Conservation (phyloP, 2,888 invertebrate species). For the Smittia aterrima region DNA sequence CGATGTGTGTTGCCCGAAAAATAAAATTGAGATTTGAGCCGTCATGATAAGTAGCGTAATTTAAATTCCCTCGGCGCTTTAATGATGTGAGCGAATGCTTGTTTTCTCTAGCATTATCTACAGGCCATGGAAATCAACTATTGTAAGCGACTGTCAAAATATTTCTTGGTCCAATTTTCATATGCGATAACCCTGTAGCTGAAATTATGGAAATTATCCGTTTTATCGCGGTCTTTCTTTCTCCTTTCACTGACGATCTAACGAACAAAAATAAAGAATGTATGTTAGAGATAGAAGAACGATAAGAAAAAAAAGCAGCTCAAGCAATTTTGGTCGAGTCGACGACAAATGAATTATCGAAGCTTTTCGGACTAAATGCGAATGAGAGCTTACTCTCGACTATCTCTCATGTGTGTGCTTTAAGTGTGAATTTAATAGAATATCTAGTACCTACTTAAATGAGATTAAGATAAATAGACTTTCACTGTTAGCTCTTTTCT, state of each 20-base stretch:
- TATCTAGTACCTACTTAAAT: slow-evolving; percentile 27
- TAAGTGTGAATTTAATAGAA: slow-evolving; percentile 29
- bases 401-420: neutral
- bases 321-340: slow-evolving; percentile 25
- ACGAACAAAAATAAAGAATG: neutral
- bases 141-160: slow-evolving; percentile 12
- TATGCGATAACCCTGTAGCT: neutral
- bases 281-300: neutral
- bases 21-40: slow-evolving; percentile 18
- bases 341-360: slow-evolving; percentile 33
- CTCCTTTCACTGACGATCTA: neutral
- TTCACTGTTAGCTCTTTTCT: slow-evolving; percentile 1
- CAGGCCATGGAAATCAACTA: slow-evolving; percentile 22
- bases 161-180: slow-evolving; percentile 9
- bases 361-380: neutral
- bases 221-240: neutral
- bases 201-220: slow-evolving; percentile 25
- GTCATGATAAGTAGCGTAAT: slow-evolving; percentile 39
- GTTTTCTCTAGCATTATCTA: neutral
- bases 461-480: slow-evolving; percentile 41
- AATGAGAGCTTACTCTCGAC: neutral
- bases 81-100: neutral
- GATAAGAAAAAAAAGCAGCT: neutral
- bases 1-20: neutral
- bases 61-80: slow-evolving; percentile 11